Base-by-base conservation (phyloP, 2,888 invertebrate genomes). In the Troides aeacus region DNA sequence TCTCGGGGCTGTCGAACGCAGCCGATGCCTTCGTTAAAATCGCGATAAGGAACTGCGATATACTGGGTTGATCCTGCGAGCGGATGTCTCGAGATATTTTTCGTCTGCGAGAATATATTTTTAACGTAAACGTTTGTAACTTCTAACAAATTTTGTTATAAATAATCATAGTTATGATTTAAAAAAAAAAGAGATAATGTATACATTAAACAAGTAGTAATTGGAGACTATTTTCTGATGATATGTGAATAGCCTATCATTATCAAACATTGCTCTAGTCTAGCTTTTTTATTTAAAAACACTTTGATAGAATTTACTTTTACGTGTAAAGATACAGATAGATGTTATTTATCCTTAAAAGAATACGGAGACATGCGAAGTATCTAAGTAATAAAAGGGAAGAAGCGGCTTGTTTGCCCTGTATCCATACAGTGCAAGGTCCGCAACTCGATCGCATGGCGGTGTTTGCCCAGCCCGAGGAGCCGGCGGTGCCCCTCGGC, bases 11-110 rank as follows among this genome's bases (percentile, higher is more conserved):
- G 89, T 89, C 90, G 86, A 86, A 86, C 83, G 82, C 89, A 90
- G 84, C 82, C 87, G 86, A 85, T 81, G 85, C 87, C 87, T 86
- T 88, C 87, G 85, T 86, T 88, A 86, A 85, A 87, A 83, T 81
- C 78, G 76, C 80, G 81, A 82, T 84, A 83, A 84, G 82, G 78
- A 82, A 76, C 77, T 75, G 73, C 74, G 76, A 79, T 77, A 78
- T 71, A 72, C 64, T 61, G 70, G 70, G 72, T 39, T 79, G 77
- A 77, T 76, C 77, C 76, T 78, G 74, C 73, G 75, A 76, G 76
- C 76, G 75, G 76, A 80, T 77, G 71, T 73, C 64, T 73, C 75
- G 74, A 74, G 77, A 81, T 39, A 39, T 79, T 79, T 80, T 77
- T 79, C 74, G 77, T 76, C 75, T 76, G 23, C 24, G 21, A 70